Base-by-base conservation (phyloP, 2,797 vertebrate genomes). In the Dipus sagitta region DNA sequence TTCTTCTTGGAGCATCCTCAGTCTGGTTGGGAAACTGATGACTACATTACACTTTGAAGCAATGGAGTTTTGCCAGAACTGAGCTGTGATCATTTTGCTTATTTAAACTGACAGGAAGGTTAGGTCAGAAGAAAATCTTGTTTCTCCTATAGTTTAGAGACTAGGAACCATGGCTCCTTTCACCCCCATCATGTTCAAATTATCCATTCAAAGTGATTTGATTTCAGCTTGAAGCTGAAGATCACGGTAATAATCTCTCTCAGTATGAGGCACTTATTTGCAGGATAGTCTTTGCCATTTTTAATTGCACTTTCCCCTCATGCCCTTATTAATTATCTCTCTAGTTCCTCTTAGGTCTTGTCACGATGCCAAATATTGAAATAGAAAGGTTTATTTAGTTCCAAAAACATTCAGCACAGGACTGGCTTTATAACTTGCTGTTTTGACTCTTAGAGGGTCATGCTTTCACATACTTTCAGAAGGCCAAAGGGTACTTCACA, bases 271-370 rank as follows among this genome's bases (percentile, higher is more conserved):
- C 52, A 97, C 84, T 96, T 98, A 98, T 97, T 98, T 97, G 96
- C 94, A 71, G 90, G 96, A 91, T 91, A 94, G 90, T 96, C 92
- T 97, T 97, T 98, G 91, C 83, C 94, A 90, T 96, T 98, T 98
- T 98, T 96, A 98, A 98, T 96, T 97, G 90, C 72, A 93, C 82
- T 97, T 97, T 97, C 97, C 93, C 96, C 96, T 98, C 76, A 93
- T 96, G 93, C 90, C 96, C 93, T 64, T 97, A 97, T 97, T 97
- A 98, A 83, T 97, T 98, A 94, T 98, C 94, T 97, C 91, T 97
- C 91, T 83, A 96, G 89, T 95, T 98, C 91, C 92, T 97, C 97
- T 96, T 97, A 96, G 97, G 86, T 76, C 79, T 93, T 98, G 94
- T 97, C 96, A 97, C 0, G 12, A 96, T 97, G 97, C 92, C 96